Evolutionary conservation across 1,140 invertebrate species (phyloP), one percentile per base, ranked within the genome.

Genomic region (Ganaspis sp.): DNA sequence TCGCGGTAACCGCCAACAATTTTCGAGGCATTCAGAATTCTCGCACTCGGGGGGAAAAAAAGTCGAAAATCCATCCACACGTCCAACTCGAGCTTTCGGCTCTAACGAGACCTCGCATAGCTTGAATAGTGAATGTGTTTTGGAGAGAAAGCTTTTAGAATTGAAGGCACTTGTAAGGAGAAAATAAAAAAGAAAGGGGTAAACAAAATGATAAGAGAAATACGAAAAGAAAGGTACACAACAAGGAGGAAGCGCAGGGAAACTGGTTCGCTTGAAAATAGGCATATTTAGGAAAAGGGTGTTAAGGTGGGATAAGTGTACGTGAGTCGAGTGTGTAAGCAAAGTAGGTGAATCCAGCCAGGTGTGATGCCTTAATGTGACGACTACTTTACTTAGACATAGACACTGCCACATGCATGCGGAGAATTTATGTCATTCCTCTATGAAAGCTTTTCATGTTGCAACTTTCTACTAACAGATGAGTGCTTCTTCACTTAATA

Each of bases 91-190:
- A n/a, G 78, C 81, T 83, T 81, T 85, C 77, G 72, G 69, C 49
- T 53, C 83, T 85, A 84, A 85, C 80, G 82, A 84, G 83, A 81
- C 83, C 83, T 81, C 74, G 80, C 84, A 81, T 80, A 83, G 84
- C 75, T 79, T 80, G 81, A 83, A 84, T 86, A 85, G 77, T 79
- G 81, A 83, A 84, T 86, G 84, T 82, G 85, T 84, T 83, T 80
- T 80, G 15, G 6, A 76, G 81, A 74, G 78, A 75, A 84, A 82
- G 79, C 76, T 84, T 83, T 11, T 74, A 81, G 78, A 77, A 72
- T 78, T 72, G 76, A n/a, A 70, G 73, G 29, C 21, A 72, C 73
- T 79, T 53, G 72, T 71, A 37, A 72, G 64, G 75, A 69, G 73
- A 72, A 73, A 49, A 54, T 73, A 38, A 75, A 73, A 78, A 78